These are phyloP conservation scores for Rhipidura dahli DNA, from an alignment of 2,113 vertebrate species.

Conservation along the genomic window DNA sequence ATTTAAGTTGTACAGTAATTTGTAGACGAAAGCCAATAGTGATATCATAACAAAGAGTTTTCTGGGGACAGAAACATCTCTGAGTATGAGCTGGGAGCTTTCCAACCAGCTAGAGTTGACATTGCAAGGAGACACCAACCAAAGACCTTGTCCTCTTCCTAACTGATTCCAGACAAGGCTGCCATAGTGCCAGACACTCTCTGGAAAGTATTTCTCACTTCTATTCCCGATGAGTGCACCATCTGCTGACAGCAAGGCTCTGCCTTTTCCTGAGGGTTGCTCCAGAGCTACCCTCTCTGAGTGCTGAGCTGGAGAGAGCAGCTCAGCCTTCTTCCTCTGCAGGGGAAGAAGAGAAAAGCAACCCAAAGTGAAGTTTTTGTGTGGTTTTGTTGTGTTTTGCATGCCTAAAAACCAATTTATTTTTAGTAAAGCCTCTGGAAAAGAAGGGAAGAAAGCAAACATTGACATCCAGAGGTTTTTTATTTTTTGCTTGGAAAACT, in stretches of 20 bases:
- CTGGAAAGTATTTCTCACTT: not conserved
- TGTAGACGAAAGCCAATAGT: slow-evolving; percentile 43
- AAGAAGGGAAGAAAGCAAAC: not conserved
- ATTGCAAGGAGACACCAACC: slow-evolving; percentile 12
- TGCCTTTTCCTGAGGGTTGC: not conserved
- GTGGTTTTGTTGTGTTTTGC: not conserved
- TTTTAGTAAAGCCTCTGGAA: not conserved
- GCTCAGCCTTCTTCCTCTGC: not conserved
- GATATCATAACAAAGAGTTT: slow-evolving; percentile 61
- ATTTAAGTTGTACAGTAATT: slow-evolving; percentile 57
- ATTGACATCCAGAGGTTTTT: not conserved
- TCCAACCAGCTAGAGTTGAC: slow-evolving; percentile 29
- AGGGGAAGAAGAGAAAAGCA: not conserved
- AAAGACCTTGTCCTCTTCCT: slow-evolving; percentile 7
- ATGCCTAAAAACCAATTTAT: not conserved
- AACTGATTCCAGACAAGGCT: slow-evolving; percentile 45
- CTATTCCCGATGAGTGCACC: not conserved
- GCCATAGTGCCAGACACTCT: not conserved
- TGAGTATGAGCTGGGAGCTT: not conserved
- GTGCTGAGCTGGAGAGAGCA: not conserved
- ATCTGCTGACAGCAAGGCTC: slow-evolving; percentile 2
- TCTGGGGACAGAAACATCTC: slow-evolving; percentile 50
- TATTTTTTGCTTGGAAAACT: not conserved
- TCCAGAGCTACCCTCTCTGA: not conserved
- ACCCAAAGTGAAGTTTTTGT: not conserved